Conservation (phyloP, 1,140 invertebrate species). For the Drusus annulatus region DNA sequence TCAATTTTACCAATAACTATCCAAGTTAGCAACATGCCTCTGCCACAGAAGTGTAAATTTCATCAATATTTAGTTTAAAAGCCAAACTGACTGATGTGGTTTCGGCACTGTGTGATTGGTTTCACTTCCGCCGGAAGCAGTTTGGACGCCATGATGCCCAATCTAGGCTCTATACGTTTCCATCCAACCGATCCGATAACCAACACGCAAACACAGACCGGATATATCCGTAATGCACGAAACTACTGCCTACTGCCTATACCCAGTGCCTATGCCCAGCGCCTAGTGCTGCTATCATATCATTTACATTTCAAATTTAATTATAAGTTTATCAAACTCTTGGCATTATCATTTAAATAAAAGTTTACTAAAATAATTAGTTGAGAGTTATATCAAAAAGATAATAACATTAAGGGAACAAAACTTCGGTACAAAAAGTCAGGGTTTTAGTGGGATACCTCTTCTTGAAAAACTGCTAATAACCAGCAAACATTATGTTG, state of each 20-base stretch:
- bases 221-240: constrained; percentile 28
- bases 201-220: constrained; percentile 21
- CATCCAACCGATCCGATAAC: constrained; percentile 22
- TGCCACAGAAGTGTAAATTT: no score
- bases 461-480: no score
- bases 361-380: neutral
- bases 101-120: constrained; percentile 27
- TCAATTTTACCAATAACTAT: no score
- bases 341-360: neutral
- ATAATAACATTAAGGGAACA: neutral
- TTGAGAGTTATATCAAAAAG: neutral
- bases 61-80: neutral
- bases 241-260: neutral
- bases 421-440: neutral
- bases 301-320: constrained; percentile 7
- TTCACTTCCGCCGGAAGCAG: constrained; percentile 28
- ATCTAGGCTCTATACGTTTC: constrained; percentile 28
- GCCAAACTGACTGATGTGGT: neutral
- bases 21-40: no score
- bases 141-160: constrained; percentile 34
- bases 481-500: no score
- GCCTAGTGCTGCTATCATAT: neutral
- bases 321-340: neutral
- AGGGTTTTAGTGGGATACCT: no score
- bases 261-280: no score